phyloP scores from a whole-genome alignment of 2,888 invertebrate genomes.

The Plebejus anna region DNA sequence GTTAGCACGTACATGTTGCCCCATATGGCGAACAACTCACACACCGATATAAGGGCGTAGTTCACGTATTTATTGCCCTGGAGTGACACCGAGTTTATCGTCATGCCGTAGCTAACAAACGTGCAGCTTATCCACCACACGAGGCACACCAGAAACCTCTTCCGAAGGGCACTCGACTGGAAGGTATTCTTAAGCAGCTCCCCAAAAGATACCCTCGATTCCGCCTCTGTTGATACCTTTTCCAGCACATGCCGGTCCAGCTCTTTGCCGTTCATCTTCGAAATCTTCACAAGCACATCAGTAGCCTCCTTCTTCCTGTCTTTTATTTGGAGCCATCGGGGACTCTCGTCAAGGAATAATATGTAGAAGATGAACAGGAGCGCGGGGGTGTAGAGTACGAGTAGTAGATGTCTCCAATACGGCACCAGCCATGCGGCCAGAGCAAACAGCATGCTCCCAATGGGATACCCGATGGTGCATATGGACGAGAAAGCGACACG shows the following conservation, averaged over 20 bases:
- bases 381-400: constrained; percentile 84
- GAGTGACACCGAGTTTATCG: constrained; percentile 86
- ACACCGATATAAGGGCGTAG: constrained; percentile 80
- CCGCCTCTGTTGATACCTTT: constrained; percentile 47
- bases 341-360: constrained; percentile 85
- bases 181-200: constrained; percentile 56
- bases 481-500: constrained; percentile 53
- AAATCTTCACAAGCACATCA: constrained; percentile 80
- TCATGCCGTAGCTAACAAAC: constrained; percentile 88
- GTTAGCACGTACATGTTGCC: constrained; percentile 77
- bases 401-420: constrained; percentile 84
- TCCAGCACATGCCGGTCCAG: constrained; percentile 52
- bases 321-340: constrained; percentile 89
- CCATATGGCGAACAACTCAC: constrained; percentile 80
- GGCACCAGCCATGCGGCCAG: constrained; percentile 65
- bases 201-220: constrained; percentile 45
- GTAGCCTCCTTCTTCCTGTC: constrained; percentile 83
- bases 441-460: constrained; percentile 50
- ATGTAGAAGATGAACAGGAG: constrained; percentile 83
- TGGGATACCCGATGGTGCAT: constrained; percentile 48
- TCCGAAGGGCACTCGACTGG: constrained; percentile 51
- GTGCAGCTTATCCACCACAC: constrained; percentile 82
- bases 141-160: constrained; percentile 60
- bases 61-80: constrained; percentile 88
- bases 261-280: constrained; percentile 63